Evolutionary conservation across 1,140 invertebrate genomes (phyloP), one percentile per base, ranked within the genome.

Genomic region (Archegozetes longisetosus): DNA sequence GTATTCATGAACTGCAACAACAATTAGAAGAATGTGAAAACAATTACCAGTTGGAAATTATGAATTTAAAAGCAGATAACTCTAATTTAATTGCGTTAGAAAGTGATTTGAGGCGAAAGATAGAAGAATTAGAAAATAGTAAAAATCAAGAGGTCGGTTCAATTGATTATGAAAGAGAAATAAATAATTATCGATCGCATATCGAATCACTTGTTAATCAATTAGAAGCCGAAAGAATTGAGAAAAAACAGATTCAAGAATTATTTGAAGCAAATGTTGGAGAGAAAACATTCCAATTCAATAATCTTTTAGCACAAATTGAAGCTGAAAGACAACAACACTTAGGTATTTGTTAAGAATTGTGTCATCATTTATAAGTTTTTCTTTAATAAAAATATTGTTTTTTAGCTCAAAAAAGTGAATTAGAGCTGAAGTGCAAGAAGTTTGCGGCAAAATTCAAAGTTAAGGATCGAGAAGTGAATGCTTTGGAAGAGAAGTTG

Each of bases 361-460:
- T 9, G 14, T 50, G 20, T 13, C 20, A 17, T 9, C 17, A 46
- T 46, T 46, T 46, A 9, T 9, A 17, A 9, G 6, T 46, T 46
- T 17, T 9, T 9, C 17, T 46, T 46, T 46, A 6, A 46, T 9
- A 9, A 9, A 46, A 9, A 46, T 46, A 6, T 9, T 50, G 14
- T 50, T 25, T 2, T 4, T 49, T 3, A 58, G 57, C 14, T 27
- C 40, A 58, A 46, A 58, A 58, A 27, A 49, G 14, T 24, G 57
- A 58, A 50, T 58, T 50, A 49, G 57, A 58, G 12, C 27, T 27
- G 50, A 14, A 23, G 13, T 53, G n/a, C 20, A 46, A 47, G 20
- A 58, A 58, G 40, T n/a, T 58, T 26, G 47, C 47, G 17, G 24
- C 57, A 17, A 58, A 58, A 53, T 52, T 58, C n/a, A 58, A 58